These are phyloP conservation scores for Pteropus alecto DNA, from an alignment of 2,113 vertebrate species.

Conservation along the genomic window DNA sequence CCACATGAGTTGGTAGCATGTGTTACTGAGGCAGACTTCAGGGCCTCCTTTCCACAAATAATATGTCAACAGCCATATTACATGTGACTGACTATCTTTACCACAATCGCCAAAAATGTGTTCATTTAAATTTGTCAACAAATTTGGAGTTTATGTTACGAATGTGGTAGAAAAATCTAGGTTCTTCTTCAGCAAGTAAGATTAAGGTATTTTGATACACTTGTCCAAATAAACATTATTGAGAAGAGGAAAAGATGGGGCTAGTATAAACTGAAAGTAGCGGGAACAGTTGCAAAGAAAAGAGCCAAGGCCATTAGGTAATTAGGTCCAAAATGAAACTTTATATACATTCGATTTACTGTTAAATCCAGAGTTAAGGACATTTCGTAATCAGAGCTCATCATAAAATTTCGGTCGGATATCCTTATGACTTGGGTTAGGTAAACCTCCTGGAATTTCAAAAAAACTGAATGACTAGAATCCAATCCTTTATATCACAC, in stretches of 20 bases:
- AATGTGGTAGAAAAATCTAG: neutral
- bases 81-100: neutral
- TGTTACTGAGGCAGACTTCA: neutral
- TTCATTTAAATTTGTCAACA: neutral
- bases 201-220: neutral
- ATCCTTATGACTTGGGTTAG: neutral
- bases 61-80: too few relatives aligned
- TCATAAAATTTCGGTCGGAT: neutral
- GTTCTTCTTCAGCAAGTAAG: neutral
- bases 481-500: fast-evolving
- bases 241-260: neutral
- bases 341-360: neutral
- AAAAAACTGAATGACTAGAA: neutral
- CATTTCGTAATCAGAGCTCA: neutral
- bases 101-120: neutral
- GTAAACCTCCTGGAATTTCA: neutral
- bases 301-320: neutral
- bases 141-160: neutral
- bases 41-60: neutral
- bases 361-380: neutral
- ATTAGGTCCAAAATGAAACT: neutral
- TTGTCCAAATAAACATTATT: neutral
- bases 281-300: neutral
- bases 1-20: neutral
- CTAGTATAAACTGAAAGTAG: neutral